These are phyloP conservation scores for Chalcosyrphus nemorum DNA, from an alignment of 2,888 invertebrate species.

Conservation along the genomic window DNA sequence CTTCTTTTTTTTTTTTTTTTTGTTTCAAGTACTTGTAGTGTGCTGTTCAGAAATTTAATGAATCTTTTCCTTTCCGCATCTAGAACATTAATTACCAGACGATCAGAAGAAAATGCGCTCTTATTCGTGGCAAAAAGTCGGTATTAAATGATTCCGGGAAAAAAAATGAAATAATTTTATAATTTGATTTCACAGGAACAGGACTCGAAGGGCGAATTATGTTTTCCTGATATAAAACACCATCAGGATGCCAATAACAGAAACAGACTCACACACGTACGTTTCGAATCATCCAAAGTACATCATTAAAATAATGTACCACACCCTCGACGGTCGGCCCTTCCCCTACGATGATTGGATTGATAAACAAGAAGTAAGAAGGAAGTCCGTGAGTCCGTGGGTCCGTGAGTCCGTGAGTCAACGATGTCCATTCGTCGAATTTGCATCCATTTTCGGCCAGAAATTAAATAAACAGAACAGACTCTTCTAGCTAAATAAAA, in stretches of 20 bases:
- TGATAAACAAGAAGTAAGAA: too few relatives aligned
- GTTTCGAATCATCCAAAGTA: neutral
- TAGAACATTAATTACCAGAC: neutral
- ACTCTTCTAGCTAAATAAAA: conserved; percentile 3
- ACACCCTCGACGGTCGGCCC: neutral
- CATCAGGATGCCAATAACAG: neutral
- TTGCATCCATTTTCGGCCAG: neutral
- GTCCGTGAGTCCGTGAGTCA: neutral
- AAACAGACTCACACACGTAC: neutral
- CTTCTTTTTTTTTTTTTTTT: too few relatives aligned
- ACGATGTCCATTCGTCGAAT: neutral
- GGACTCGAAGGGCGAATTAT: neutral
- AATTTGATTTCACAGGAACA: too few relatives aligned
- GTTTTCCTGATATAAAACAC: conserved; percentile 9
- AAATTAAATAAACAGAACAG: neutral
- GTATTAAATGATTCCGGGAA: neutral
- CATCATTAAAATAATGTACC: conserved; percentile 10
- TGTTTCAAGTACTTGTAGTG: too few relatives aligned
- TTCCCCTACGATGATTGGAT: neutral
- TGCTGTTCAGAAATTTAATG: neutral
- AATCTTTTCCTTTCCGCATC: neutral
- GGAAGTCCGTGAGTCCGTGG: too few relatives aligned
- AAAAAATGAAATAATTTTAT: neutral
- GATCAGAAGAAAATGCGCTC: neutral
- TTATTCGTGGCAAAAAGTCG: neutral